Conservation (phyloP, 2,113 vertebrate species). For the Oxyruncus cristatus region DNA sequence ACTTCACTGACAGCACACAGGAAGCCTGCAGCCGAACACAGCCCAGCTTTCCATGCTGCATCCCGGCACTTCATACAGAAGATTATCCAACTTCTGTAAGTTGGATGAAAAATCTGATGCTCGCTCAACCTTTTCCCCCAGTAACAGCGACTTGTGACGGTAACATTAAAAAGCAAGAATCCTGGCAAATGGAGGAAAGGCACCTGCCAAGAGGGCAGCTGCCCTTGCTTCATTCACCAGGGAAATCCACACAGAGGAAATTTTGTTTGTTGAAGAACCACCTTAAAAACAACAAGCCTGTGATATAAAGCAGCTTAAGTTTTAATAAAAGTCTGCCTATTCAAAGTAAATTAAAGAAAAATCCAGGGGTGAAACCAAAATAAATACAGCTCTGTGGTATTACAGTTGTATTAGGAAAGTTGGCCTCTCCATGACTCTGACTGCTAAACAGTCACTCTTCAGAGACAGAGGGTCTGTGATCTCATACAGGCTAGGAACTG, state of each 20-base stretch:
- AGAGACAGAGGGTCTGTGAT: not conserved
- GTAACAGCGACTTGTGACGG: not conserved
- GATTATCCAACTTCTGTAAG: not conserved
- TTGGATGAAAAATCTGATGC: not conserved
- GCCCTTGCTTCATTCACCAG: not conserved
- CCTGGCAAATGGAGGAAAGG: not conserved
- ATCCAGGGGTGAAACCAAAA: constrained; percentile 43
- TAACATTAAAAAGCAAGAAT: not conserved
- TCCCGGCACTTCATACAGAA: rapidly evolving
- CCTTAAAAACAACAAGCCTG: constrained; percentile 31
- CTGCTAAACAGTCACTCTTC: not conserved
- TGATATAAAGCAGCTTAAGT: constrained; percentile 51
- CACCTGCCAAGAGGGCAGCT: not conserved
- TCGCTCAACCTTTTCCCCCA: not conserved
- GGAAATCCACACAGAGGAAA: not conserved
- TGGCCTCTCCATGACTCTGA: not conserved
- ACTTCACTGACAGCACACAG: not conserved
- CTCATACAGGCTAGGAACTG: not conserved
- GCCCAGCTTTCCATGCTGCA: not conserved
- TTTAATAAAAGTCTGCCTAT: constrained; percentile 14
- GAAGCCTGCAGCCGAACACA: not conserved
- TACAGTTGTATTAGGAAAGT: not conserved
- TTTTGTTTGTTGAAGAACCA: not conserved
- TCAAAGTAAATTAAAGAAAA: constrained; percentile 56
- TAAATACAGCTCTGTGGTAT: constrained; percentile 13